Evolutionary conservation across 2,888 invertebrate species (phyloP).

Genomic region (Eucriotettix oculatus): DNA sequence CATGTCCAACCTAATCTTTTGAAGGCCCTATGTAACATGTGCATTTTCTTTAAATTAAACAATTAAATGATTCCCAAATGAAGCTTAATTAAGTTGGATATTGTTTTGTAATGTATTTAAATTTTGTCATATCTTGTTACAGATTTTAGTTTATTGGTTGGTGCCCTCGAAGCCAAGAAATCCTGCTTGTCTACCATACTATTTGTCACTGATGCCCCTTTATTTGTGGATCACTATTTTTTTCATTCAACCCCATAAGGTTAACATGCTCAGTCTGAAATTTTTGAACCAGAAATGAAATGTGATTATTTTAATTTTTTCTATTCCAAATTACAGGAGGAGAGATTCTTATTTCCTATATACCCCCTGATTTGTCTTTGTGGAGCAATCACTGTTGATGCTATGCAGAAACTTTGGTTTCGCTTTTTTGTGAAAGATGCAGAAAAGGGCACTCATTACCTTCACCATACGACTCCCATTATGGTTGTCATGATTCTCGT

Average conservation of each 20-base stretch:
- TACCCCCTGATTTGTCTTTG: slow-evolving; percentile 80
- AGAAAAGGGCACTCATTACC: slow-evolving; percentile 41
- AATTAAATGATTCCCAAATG: too few species aligned
- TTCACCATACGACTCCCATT: slow-evolving; percentile 57
- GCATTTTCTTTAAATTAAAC: too few species aligned
- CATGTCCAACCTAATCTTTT: too few species aligned
- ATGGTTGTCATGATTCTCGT: slow-evolving; percentile 44
- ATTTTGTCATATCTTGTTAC: background rate
- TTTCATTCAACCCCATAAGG: slow-evolving; percentile 84
- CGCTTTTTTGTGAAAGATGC: slow-evolving; percentile 23
- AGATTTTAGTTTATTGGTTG: slow-evolving; percentile 20
- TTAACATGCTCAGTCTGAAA: slow-evolving; percentile 19
- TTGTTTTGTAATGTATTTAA: too few species aligned
- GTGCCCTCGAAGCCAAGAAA: slow-evolving; percentile 52
- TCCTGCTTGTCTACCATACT: slow-evolving; percentile 53
- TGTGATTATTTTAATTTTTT: too few species aligned
- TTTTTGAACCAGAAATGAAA: too few species aligned
- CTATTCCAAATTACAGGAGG: slow-evolving; percentile 31
- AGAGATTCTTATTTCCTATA: slow-evolving; percentile 82
- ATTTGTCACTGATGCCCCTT: slow-evolving; percentile 59
- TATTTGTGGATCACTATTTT: slow-evolving; percentile 82
- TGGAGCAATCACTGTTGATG: slow-evolving; percentile 62
- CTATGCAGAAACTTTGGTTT: slow-evolving; percentile 58
- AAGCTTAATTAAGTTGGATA: too few species aligned
- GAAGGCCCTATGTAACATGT: too few species aligned